phyloP scores from a whole-genome alignment of 2,113 vertebrate genomes.

The Poecile atricapillus region DNA sequence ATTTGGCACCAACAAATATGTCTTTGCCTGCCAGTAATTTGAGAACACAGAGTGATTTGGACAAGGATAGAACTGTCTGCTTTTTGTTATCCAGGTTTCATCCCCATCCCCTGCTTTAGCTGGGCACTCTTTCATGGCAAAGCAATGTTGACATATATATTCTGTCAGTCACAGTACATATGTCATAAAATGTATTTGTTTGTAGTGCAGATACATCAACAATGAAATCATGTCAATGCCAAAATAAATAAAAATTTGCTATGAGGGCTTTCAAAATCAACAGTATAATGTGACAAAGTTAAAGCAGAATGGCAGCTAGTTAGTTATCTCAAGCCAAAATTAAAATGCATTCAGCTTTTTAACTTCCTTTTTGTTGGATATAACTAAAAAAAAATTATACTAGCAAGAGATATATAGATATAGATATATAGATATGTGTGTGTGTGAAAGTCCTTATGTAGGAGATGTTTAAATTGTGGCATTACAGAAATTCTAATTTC shows the following conservation, averaged over 20 bases:
- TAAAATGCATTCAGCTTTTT: background rate
- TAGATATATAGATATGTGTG: background rate
- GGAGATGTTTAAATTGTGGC: background rate
- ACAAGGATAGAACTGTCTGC: background rate
- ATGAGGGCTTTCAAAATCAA: background rate
- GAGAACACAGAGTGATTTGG: background rate
- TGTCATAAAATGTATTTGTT: background rate
- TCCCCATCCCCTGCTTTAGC: background rate
- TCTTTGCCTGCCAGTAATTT: conserved; percentile 24
- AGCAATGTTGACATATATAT: background rate
- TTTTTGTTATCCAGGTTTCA: background rate
- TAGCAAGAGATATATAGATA: background rate
- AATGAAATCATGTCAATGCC: background rate
- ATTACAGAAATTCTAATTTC: background rate
- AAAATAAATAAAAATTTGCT: background rate
- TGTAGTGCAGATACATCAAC: background rate
- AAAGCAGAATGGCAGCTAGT: background rate
- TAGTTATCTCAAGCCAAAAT: background rate
- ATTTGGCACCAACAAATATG: background rate
- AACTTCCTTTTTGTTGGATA: background rate
- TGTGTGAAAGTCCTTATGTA: background rate
- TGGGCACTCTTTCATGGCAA: background rate
- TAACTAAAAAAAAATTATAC: background rate
- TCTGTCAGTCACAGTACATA: background rate
- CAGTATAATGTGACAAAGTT: background rate